Evolutionary conservation across 92 coral and sea anemone genomes (phyloP).

Genomic region (Epizoanthus ramosus): DNA sequence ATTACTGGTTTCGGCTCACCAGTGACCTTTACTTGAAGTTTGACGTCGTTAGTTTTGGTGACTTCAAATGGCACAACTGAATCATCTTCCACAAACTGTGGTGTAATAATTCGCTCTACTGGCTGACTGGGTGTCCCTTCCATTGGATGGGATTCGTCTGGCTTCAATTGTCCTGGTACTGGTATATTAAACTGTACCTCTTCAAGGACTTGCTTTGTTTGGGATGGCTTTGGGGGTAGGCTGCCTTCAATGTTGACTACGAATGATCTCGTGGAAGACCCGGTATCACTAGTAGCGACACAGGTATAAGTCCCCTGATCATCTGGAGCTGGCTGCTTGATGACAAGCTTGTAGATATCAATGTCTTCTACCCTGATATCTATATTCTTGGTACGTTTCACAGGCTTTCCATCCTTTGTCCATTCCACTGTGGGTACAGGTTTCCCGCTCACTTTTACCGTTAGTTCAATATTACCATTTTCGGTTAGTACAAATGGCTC

Average conservation of each 20-base stretch:
- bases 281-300: conserved; percentile 77
- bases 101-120: conserved; percentile 28
- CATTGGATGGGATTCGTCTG: conserved; percentile 25
- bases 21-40: conserved; percentile 49
- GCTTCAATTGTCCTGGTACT: conserved; percentile 17
- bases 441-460: conserved; percentile 52
- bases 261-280: conserved; percentile 68
- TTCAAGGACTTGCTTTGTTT: neutral
- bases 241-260: conserved; percentile 42
- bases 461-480: conserved; percentile 51
- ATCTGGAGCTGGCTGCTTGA: conserved; percentile 53
- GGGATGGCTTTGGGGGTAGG: neutral
- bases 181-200: conserved; percentile 30
- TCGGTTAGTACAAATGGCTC: conserved; percentile 43
- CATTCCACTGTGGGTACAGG: conserved; percentile 55
- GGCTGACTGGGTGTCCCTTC: conserved; percentile 36
- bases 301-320: conserved; percentile 80
- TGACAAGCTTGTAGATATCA: conserved; percentile 51
- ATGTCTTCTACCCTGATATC: conserved; percentile 43
- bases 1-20: conserved; percentile 76
- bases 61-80: conserved; percentile 44
- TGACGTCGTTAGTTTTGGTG: conserved; percentile 34
- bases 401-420: conserved; percentile 60
- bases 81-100: conserved; percentile 42
- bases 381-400: conserved; percentile 34